Conservation (phyloP, 2,797 vertebrate genomes). For the Nyctibius grandis region DNA sequence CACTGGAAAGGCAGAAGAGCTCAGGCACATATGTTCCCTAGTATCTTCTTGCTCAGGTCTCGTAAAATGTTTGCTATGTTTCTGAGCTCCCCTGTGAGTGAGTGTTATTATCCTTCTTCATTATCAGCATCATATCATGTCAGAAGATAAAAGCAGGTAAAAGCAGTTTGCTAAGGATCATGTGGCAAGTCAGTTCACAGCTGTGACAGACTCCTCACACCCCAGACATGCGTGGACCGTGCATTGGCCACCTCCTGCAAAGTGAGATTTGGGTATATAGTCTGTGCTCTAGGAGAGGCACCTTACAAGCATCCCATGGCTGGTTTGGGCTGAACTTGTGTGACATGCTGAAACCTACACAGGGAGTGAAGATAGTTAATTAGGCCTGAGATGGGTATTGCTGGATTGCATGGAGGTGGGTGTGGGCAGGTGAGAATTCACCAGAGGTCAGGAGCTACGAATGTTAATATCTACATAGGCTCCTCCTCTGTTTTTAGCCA, state of each 20-base stretch:
- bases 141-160: background rate
- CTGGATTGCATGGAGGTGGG: background rate
- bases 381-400: background rate
- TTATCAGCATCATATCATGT: background rate
- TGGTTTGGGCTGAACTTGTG: background rate
- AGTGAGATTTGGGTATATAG: background rate
- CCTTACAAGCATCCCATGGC: background rate
- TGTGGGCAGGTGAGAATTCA: background rate
- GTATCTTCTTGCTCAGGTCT: background rate
- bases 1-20: background rate
- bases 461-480: background rate
- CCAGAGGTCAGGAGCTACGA: background rate
- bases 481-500: background rate
- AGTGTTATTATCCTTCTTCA: background rate
- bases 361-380: background rate
- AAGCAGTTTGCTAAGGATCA: background rate
- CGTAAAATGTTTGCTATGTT: background rate
- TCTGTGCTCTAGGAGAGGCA: background rate
- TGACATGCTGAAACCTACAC: background rate
- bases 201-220: background rate
- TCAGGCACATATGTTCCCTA: background rate
- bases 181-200: background rate
- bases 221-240: accelerated
- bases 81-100: background rate
- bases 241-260: background rate